Conservation (phyloP, 2,888 invertebrate species). For the Tillus elongatus region DNA sequence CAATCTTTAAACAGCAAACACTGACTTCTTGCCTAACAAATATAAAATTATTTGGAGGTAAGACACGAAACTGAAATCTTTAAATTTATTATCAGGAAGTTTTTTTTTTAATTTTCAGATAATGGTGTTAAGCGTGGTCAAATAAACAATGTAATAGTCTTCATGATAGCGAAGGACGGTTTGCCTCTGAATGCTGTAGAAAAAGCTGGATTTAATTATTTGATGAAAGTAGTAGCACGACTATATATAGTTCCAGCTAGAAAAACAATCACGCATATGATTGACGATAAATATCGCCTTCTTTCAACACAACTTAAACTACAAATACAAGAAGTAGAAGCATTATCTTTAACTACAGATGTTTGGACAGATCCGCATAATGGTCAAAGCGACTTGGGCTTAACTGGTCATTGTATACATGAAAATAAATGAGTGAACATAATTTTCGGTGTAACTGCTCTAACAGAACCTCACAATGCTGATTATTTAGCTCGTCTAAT, state of each 20-base stretch:
- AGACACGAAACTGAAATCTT: conserved; percentile 1
- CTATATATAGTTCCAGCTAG: conserved; percentile 7
- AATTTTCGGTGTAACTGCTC: conserved; percentile 9
- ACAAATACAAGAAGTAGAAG: conserved; percentile 8
- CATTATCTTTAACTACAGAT: conserved; percentile 9
- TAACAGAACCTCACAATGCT: conserved; percentile 15
- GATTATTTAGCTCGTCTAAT: conserved; percentile 19
- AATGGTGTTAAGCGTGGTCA: conserved; percentile 8
- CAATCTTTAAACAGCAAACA: conserved; percentile 9
- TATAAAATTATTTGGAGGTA: conserved; percentile 10
- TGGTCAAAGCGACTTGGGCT: conserved; percentile 6
- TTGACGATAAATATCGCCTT: conserved; percentile 9
- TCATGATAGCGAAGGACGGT: conserved; percentile 9
- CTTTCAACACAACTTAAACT: conserved; percentile 7
- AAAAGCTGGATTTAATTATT: conserved; percentile 7
- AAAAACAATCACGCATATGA: conserved; percentile 8
- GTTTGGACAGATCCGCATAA: conserved; percentile 9
- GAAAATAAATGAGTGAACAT: conserved; percentile 9
- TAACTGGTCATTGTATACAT: conserved; percentile 11
- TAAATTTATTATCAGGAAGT: conserved; percentile 5
- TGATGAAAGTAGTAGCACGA: conserved; percentile 7
- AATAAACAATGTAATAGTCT: conserved; percentile 8
- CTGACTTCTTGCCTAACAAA: conserved; percentile 9
- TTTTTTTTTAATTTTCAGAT: conserved; percentile 5
- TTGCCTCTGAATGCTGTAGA: conserved; percentile 7